phyloP scores from a whole-genome alignment of 2,797 vertebrate genomes.

The Falco columbarius region DNA sequence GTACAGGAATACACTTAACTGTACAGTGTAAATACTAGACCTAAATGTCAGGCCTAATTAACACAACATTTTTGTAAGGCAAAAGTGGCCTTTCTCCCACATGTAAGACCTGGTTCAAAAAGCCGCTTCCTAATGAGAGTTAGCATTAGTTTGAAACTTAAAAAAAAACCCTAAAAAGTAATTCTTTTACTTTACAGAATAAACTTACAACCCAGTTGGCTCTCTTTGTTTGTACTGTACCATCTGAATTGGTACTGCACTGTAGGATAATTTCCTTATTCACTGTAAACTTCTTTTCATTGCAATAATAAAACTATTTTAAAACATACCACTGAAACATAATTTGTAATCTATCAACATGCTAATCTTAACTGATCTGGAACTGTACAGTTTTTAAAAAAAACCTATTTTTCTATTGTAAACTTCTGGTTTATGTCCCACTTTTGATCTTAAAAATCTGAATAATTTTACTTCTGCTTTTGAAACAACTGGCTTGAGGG shows the following conservation, averaged over 20 bases:
- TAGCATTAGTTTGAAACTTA: not conserved
- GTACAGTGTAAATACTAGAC: not conserved
- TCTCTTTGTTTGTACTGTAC: not conserved
- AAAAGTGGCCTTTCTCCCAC: not conserved
- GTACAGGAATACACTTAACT: not conserved
- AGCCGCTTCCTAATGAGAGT: not conserved
- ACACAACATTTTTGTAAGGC: not conserved
- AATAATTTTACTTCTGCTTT: not conserved
- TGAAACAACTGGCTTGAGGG: not conserved
- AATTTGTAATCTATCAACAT: not conserved
- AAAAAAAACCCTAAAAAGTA: not conserved
- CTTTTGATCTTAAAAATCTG: not conserved
- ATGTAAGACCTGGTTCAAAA: not conserved
- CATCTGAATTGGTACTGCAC: not conserved
- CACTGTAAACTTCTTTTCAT: not conserved
- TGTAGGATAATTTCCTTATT: not conserved
- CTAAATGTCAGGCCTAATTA: not conserved
- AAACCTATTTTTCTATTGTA: not conserved
- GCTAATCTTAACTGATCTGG: not conserved
- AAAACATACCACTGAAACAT: not conserved
- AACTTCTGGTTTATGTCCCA: not conserved
- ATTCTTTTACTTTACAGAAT: not conserved
- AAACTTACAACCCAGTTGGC: not conserved
- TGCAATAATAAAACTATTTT: not conserved
- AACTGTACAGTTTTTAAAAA: not conserved